phyloP scores from a whole-genome alignment of 2,113 vertebrate species.

The Apeltes quadracus region DNA sequence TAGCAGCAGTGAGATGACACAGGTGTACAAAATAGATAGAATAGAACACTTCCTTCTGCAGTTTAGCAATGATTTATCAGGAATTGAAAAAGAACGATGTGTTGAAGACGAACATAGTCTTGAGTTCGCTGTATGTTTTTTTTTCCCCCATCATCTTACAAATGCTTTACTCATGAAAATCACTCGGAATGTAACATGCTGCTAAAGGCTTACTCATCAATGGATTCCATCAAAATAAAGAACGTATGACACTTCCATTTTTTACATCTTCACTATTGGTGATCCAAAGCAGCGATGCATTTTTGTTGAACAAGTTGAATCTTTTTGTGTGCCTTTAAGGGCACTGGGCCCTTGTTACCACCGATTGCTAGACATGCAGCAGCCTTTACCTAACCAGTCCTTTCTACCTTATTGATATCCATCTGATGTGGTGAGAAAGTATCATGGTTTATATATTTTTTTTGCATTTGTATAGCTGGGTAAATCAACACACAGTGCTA shows the following conservation, averaged over 20 bases:
- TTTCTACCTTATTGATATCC: background rate
- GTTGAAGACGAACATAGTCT: background rate
- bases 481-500: background rate
- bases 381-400: background rate
- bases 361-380: conserved; percentile 3
- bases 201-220: background rate
- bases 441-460: background rate
- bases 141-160: background rate
- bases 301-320: conserved; percentile 8
- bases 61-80: background rate
- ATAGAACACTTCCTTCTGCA: background rate
- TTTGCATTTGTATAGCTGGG: no score
- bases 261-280: background rate
- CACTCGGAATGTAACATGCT: background rate
- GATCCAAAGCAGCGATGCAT: background rate
- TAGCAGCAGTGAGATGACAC: background rate
- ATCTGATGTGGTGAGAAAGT: background rate
- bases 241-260: background rate
- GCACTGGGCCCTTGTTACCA: background rate
- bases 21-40: background rate
- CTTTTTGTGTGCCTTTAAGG: background rate
- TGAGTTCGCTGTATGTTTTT: background rate
- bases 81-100: background rate
- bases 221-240: background rate
- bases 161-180: background rate